Evolutionary conservation across 2,797 vertebrate species (phyloP), one percentile per base, ranked within the genome.

Genomic region (Pipistrellus pygmaeus): DNA sequence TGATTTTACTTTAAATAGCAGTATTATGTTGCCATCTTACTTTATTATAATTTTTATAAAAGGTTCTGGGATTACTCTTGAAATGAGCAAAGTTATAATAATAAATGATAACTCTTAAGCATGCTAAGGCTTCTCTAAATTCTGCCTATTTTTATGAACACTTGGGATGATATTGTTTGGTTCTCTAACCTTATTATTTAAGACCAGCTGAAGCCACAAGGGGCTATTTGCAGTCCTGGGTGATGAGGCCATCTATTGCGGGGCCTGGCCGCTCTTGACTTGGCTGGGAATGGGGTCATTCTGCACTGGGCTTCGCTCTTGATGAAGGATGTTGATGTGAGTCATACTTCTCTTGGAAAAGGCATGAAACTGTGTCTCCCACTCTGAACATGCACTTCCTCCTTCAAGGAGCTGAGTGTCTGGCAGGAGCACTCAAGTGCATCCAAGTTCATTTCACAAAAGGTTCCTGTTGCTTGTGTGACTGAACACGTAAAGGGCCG

Each of bases 41-140:
- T 97, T 96, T 91, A 94, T 71, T 87, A 86, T 86, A 81, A 85
- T 64, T 95, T 97, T 94, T 92, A 92, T 55, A 27, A 73, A 88
- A 60, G 92, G 68, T 93, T 96, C 94, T 88, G 72, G 77, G 32
- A 96, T 90, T 13, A 71, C 73, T 96, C 35, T 75, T 95, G 84
- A 97, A 97, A 97, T 69, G 20, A 81, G 48, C 90, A 96, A 95
- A 55, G 91, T 95, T 98, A 95, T 95, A 88, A 95, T 96, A 98
- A 97, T 84, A 95, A 97, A 96, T 96, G 62, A 88, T 80, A 91
- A 95, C 21, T 94, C 91, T 90, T 91, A 95, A 95, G 91, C 97
- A 96, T 82, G 71, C 6, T 86, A 90, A 95, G 90, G 0, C 12
- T 1, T 83, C 95, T 96, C 92, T 96, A 78, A 97, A 96, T 96